Evolutionary conservation across 2,888 invertebrate species (phyloP), one percentile per base, ranked within the genome.

Genomic region (Agrotis exclamationis): DNA sequence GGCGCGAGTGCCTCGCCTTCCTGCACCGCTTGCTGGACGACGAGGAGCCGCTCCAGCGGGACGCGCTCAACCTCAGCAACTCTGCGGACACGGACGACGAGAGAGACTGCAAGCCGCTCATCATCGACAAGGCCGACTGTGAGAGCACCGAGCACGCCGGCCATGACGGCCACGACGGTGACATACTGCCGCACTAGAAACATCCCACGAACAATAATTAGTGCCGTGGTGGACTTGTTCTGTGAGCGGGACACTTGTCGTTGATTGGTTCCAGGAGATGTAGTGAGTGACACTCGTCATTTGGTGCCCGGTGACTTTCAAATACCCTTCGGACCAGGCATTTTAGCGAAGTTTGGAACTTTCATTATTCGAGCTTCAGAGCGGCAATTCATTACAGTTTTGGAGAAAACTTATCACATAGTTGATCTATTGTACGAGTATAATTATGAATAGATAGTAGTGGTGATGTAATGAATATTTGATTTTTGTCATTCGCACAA

Each of bases 1-100:
- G 93, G 48, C 89, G 95, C 13, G 90, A 92, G 76, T 95, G 96
- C 71, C 86, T 96, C 48, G 76, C 83, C 57, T 80, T 90, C 33
- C 89, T 96, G 64, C 95, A 96, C 85, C 89, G 89, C 47, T 80
- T 95, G 83, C 83, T 96, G 56, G 96, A 96, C 77, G 93, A 91
- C 53, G 91, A 92, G 53, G 95, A 94, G 45, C 77, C 65, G 33
- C 39, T 71, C 28, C 84, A 87, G 76, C 67, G 50, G 50, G 86
- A 77, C 47, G 90, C 89, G 20, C 80, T 91, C 28, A 88, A 90
- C 81, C 80, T 88, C 44, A 82, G 78, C 67, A 58, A 76, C 45
- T 59, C 70, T 0, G 33, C 65, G 4, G 70, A 76, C 67, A 64
- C 77, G 54, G 85, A 83, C 57, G 79, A 78, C 24, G 72, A 74